Conservation (phyloP, 2,888 invertebrate species). For the Agonopterix subpropinquella region DNA sequence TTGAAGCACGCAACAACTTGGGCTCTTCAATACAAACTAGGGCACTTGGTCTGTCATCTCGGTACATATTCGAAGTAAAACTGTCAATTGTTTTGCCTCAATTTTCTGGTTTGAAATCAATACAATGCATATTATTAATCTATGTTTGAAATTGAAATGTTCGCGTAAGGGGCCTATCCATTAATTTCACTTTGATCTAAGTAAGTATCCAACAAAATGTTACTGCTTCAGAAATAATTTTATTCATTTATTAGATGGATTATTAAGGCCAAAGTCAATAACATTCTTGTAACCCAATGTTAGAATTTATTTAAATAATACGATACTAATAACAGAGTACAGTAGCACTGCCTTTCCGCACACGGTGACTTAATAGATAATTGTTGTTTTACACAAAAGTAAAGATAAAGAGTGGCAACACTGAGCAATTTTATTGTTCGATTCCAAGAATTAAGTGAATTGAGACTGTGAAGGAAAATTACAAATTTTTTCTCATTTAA, state of each 20-base stretch:
- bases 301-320: constrained; percentile 3
- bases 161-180: no score
- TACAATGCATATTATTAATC: no score
- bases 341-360: background rate
- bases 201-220: background rate
- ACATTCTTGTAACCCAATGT: constrained; percentile 2
- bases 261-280: constrained; percentile 3
- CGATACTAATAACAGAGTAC: no score
- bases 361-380: background rate
- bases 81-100: no score
- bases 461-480: background rate
- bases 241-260: constrained; percentile 1
- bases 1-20: no score
- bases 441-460: background rate
- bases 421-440: background rate
- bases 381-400: background rate
- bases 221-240: background rate
- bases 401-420: background rate
- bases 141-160: no score
- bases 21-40: no score
- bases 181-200: no score
- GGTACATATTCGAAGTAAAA: no score
- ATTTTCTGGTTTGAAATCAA: no score
- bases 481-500: background rate
- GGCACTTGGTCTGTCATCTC: no score